A percentile compares a stretch with the other conserved stretches of the same genome.
phyloP scores from a whole-genome alignment of 2,888 invertebrate species.

The Polyploca ridens region DNA sequence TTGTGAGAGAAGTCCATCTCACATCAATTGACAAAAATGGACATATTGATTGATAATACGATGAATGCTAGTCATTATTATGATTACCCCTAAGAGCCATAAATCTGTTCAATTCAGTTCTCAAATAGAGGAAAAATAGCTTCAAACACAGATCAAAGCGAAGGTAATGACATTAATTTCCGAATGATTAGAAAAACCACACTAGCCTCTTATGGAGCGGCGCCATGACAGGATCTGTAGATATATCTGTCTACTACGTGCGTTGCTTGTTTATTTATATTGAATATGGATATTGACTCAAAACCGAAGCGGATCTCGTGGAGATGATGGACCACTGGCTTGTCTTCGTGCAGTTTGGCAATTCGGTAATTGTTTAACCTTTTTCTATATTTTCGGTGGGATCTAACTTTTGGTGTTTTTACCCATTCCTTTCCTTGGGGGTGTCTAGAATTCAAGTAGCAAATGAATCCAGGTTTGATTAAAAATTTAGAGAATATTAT shows the following conservation, averaged over 20 bases:
- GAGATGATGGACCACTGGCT: neutral
- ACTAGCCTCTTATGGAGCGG: slow-evolving; percentile 62
- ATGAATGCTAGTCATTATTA: neutral
- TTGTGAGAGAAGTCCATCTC: no score
- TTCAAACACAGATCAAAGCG: slow-evolving; percentile 23
- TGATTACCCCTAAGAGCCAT: neutral
- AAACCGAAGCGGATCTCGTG: slow-evolving; percentile 2
- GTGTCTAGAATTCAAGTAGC: no score
- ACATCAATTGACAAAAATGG: neutral
- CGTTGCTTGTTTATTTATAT: slow-evolving; percentile 41
- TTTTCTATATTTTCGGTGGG: no score
- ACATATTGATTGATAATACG: neutral
- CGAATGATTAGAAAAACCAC: slow-evolving; percentile 68
- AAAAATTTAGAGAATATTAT: no score
- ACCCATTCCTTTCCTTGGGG: no score
- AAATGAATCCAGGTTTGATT: no score
- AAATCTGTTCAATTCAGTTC: slow-evolving; percentile 19
- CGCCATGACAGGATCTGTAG: slow-evolving; percentile 48
- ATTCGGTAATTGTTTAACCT: neutral
- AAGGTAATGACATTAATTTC: slow-evolving; percentile 70
- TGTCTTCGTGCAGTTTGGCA: neutral
- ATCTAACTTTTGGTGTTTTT: no score
- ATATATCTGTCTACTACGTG: slow-evolving; percentile 50
- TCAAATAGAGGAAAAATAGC: neutral
- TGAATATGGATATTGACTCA: slow-evolving; percentile 41